phyloP scores from a whole-genome alignment of 1,140 invertebrate genomes.

The Caerostris darwini region DNA sequence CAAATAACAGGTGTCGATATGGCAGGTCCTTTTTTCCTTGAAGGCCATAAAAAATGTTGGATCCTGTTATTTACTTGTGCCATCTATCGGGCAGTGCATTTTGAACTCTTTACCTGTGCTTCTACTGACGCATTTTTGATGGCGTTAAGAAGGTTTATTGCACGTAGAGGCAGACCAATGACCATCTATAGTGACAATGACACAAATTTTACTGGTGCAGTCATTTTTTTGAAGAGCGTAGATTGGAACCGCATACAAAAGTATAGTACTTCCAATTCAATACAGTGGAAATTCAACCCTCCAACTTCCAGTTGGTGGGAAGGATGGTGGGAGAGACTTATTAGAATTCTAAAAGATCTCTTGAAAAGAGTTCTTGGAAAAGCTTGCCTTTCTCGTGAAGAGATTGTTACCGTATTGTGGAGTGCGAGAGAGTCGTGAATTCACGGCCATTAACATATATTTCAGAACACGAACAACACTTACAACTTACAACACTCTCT shows the following conservation, averaged over 20 bases:
- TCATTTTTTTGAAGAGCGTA: too few relatives aligned
- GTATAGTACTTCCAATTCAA: not conserved
- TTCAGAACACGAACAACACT: slow-evolving; percentile 56
- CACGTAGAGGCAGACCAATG: not conserved
- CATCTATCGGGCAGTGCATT: slow-evolving; percentile 12
- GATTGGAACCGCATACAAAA: not conserved
- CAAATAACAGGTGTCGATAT: too few relatives aligned
- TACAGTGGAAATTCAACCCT: not conserved
- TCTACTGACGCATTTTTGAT: slow-evolving; percentile 34
- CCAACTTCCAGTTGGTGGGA: not conserved
- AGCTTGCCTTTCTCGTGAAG: not conserved
- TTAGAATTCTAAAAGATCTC: too few relatives aligned
- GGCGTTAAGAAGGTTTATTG: slow-evolving; percentile 15
- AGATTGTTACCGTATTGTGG: slow-evolving; percentile 7
- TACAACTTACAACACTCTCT: not conserved
- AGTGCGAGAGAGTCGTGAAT: slow-evolving; percentile 79
- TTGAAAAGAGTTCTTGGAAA: not conserved
- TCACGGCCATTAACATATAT: slow-evolving; percentile 77
- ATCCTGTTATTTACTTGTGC: too few relatives aligned
- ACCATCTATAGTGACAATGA: slow-evolving; percentile 29
- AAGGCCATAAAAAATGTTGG: too few relatives aligned
- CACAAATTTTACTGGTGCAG: not conserved
- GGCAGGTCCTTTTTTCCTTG: too few relatives aligned
- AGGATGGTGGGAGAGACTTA: too few relatives aligned
- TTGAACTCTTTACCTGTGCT: slow-evolving; percentile 10